Evolutionary conservation across 1,140 invertebrate species (phyloP).

Genomic region (Drosophila asahinai): DNA sequence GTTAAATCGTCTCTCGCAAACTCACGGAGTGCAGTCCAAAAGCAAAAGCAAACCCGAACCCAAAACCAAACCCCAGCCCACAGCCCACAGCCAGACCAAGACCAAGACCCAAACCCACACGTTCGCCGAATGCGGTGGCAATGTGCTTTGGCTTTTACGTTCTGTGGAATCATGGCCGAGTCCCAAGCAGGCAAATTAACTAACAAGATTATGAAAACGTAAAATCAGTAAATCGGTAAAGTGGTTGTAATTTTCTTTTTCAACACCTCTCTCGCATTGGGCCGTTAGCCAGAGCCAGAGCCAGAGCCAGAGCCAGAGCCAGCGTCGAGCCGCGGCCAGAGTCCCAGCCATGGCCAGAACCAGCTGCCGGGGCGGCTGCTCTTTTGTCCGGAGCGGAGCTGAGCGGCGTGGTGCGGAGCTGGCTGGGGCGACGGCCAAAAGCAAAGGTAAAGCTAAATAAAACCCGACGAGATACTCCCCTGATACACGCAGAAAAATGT

Average conservation of each 20-base stretch:
- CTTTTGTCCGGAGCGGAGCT: constrained; percentile 62
- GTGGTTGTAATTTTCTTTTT: constrained; percentile 84
- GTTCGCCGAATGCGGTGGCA: constrained; percentile 57
- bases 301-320: constrained; percentile 15
- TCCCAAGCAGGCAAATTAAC: constrained; percentile 78
- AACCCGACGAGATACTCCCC: constrained; percentile 52
- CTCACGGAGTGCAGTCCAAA: constrained; percentile 14
- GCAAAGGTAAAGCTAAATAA: constrained; percentile 57
- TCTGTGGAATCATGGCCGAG: constrained; percentile 51
- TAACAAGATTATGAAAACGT: constrained; percentile 84
- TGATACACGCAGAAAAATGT: constrained; percentile 21
- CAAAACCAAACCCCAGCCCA: not conserved
- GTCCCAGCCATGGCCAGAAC: constrained; percentile 50
- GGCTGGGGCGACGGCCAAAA: constrained; percentile 24
- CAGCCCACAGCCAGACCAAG: not conserved
- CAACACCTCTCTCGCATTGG: constrained; percentile 82
- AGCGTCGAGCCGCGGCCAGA: constrained; percentile 45
- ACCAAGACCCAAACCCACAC: constrained; percentile 42
- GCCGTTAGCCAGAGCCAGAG: constrained; percentile 66
- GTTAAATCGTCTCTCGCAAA: constrained; percentile 43
- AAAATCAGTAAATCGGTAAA: constrained; percentile 84
- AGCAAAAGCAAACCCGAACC: not conserved
- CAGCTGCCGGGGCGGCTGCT: constrained; percentile 65
- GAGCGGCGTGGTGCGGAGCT: constrained; percentile 1
- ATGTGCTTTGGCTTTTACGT: constrained; percentile 57